Evolutionary conservation across 2,797 vertebrate species (phyloP).

Genomic region (Chelon labrosus): DNA sequence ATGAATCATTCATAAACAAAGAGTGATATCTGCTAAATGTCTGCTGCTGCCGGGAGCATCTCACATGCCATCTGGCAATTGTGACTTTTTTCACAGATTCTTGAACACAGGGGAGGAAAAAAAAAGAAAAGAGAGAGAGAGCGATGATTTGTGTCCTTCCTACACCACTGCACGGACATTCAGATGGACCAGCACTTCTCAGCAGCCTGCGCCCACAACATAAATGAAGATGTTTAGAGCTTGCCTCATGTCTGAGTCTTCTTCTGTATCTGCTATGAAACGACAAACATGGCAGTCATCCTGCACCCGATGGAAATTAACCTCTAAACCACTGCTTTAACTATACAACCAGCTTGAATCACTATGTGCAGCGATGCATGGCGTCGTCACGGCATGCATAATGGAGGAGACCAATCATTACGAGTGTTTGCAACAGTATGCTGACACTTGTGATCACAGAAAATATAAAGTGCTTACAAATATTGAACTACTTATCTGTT

Average conservation of each 20-base stretch:
- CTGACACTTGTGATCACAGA: no score
- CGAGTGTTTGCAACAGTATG: no score
- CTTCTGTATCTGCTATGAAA: not conserved
- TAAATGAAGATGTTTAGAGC: not conserved
- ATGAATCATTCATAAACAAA: no score
- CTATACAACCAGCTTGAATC: no score
- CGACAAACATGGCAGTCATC: not conserved
- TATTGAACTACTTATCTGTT: no score
- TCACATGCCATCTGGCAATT: conserved; percentile 52
- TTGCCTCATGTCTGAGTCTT: not conserved
- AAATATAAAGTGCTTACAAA: no score
- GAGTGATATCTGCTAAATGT: conserved; percentile 40
- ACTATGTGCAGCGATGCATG: no score
- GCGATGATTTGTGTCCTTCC: conserved; percentile 12
- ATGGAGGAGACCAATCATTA: no score
- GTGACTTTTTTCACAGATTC: conserved; percentile 46
- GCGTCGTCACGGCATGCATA: no score
- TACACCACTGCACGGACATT: not conserved
- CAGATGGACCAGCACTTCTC: not conserved
- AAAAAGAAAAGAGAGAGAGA: not conserved
- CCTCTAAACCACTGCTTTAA: no score
- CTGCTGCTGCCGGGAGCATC: conserved; percentile 25
- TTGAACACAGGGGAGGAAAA: not conserved
- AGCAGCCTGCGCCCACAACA: not conserved
- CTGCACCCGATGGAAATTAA: not conserved